Conservation (phyloP, 2,888 invertebrate genomes). For the Ormyrus rosae region DNA sequence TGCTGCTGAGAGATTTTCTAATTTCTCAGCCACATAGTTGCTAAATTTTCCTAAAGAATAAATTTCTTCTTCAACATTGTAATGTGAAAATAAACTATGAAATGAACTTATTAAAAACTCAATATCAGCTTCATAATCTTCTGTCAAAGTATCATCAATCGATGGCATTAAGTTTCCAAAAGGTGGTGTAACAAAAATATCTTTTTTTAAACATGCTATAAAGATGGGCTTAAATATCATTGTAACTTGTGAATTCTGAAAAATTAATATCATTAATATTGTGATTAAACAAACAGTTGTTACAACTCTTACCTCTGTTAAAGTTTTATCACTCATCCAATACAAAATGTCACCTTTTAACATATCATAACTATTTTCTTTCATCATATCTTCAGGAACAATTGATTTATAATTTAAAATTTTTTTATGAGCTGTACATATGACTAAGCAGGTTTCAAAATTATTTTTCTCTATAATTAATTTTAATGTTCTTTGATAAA, state of each 20-base stretch:
- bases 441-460: constrained; percentile 80
- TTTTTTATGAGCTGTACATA: constrained; percentile 78
- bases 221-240: constrained; percentile 81
- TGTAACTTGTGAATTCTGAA: constrained; percentile 80
- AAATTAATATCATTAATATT: constrained; percentile 59
- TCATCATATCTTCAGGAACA: constrained; percentile 66
- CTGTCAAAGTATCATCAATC: constrained; percentile 71
- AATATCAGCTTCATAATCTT: constrained; percentile 62
- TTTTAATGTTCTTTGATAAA: constrained; percentile 78
- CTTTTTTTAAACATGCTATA: constrained; percentile 78
- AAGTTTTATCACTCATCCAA: constrained; percentile 77
- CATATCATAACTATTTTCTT: constrained; percentile 71
- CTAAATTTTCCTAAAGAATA: constrained; percentile 82
- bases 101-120: constrained; percentile 69
- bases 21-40: constrained; percentile 76
- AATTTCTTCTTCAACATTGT: constrained; percentile 82
- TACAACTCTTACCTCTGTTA: constrained; percentile 61
- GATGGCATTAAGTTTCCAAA: constrained; percentile 79
- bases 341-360: constrained; percentile 75
- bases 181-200: constrained; percentile 81
- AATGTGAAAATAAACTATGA: constrained; percentile 74
- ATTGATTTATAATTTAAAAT: constrained; percentile 78
- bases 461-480: constrained; percentile 80
- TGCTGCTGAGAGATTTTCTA: constrained; percentile 64
- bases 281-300: constrained; percentile 16